phyloP scores from a whole-genome alignment of 2,797 vertebrate species.

The Rhinichthys osculus region DNA sequence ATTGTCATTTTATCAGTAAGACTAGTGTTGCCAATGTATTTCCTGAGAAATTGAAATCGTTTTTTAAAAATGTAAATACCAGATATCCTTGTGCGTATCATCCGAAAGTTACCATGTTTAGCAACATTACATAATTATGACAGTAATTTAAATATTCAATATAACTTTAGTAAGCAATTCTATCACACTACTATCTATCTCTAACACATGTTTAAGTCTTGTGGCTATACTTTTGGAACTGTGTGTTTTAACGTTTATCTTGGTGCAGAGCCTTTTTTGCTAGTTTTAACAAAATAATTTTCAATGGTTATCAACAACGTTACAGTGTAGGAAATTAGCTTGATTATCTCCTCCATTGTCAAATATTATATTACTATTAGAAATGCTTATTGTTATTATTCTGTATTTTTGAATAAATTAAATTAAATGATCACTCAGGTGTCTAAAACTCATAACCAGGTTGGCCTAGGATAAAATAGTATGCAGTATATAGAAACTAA shows the following conservation, averaged over 20 bases:
- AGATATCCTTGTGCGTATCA: not conserved
- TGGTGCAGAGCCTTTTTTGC: not conserved
- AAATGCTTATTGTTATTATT: not conserved
- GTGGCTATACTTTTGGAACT: not conserved
- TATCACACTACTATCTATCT: not conserved
- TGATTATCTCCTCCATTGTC: not conserved
- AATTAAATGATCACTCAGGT: not conserved
- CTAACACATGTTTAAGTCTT: not conserved
- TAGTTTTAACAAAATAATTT: too few relatives aligned
- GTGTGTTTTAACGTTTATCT: not conserved
- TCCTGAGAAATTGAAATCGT: not conserved
- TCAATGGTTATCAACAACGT: too few relatives aligned
- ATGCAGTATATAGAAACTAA: not conserved
- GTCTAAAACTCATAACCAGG: not conserved
- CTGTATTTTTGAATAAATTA: not conserved
- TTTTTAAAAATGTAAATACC: not conserved
- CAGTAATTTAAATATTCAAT: not conserved
- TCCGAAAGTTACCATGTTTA: too few relatives aligned
- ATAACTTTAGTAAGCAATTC: conserved; percentile 1
- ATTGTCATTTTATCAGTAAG: not conserved
- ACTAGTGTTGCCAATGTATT: not conserved
- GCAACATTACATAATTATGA: not conserved
- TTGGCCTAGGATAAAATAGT: not conserved
- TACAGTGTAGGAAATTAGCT: too few relatives aligned
- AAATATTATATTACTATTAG: not conserved